Evolutionary conservation across 2,797 vertebrate species (phyloP).

Genomic region (Anguilla obscura): DNA sequence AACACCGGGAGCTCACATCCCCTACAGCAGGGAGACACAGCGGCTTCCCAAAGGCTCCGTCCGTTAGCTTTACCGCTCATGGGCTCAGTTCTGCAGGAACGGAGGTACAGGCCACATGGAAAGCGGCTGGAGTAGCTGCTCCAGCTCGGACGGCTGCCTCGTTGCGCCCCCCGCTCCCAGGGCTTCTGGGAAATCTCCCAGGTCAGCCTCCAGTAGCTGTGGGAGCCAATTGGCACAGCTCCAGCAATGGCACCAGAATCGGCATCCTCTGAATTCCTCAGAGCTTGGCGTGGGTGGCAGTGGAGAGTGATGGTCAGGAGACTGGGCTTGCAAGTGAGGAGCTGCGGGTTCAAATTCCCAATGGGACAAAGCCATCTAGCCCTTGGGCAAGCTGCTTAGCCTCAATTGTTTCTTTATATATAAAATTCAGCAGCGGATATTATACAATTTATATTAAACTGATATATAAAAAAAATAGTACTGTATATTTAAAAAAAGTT

Average conservation of each 20-base stretch:
- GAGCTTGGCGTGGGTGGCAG: background rate
- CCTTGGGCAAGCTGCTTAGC: too few species aligned
- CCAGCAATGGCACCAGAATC: conserved; percentile 20
- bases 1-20: conserved; percentile 30
- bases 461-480: too few species aligned
- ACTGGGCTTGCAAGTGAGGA: background rate
- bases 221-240: conserved; percentile 30
- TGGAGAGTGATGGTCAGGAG: background rate
- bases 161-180: conserved; percentile 27
- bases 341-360: background rate
- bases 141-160: conserved; percentile 40
- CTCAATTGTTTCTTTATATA: too few species aligned
- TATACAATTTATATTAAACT: too few species aligned
- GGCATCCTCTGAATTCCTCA: conserved; percentile 27
- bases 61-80: conserved; percentile 32
- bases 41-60: conserved; percentile 57
- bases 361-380: background rate
- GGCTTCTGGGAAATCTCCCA: conserved; percentile 16
- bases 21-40: conserved; percentile 53
- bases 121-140: conserved; percentile 53
- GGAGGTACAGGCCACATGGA: conserved; percentile 56
- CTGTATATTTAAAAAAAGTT: too few species aligned
- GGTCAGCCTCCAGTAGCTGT: background rate
- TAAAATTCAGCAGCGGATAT: too few species aligned
- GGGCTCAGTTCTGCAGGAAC: conserved; percentile 39